Base-by-base conservation (phyloP, 53 echinoderm and acorn worm genomes). In the Hippasteria phrygiana region DNA sequence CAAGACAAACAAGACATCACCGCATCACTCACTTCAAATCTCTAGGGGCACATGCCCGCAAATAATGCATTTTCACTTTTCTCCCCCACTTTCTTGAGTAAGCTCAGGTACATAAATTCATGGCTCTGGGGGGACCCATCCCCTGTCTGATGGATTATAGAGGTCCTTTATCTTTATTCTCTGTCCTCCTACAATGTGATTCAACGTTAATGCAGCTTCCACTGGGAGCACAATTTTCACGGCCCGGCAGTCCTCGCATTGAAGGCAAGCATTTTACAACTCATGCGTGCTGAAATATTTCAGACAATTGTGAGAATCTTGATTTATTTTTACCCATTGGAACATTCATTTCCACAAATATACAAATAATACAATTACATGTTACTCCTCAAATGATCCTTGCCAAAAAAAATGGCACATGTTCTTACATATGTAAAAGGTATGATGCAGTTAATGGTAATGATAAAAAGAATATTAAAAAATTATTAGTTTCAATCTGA, bases 51-150 rank as follows among this genome's bases (percentile, higher is more conserved):
- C 26, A 5, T n/a, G n/a, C n/a, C n/a, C 22, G 16, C 59, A 59
- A 59, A 59, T 59, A 59, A 59, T 24, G 59, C 59, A 59, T 59
- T 59, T 59, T 20, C 59, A 59, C 59, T 24, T 59, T 13, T 54
- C 26, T 59, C 54, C 3, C 3, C 18, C 54, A 54, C 20, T 54
- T 54, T 17, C 18, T 6, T 6, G 9, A 54, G 54, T 54, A 16
- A 54, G 54, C 54, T 4, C 54, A n/a, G 54, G 59, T 59, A 24
- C 59, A n/a, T 59, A 59, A 59, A 59, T 59, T 22, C n/a, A 55
- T 10, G 20, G 59, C 59, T 59, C 59, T 26, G 4, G 59, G 59
- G 26, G 8, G 22, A 2, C 20, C 2, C 0, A 2, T 24, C 22
- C 2, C 59, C 46, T 5, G 20, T 59, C 59, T n/a, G 22, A 59